Conservation (phyloP, 2,797 vertebrate species). For the Buphagus erythrorhynchus region DNA sequence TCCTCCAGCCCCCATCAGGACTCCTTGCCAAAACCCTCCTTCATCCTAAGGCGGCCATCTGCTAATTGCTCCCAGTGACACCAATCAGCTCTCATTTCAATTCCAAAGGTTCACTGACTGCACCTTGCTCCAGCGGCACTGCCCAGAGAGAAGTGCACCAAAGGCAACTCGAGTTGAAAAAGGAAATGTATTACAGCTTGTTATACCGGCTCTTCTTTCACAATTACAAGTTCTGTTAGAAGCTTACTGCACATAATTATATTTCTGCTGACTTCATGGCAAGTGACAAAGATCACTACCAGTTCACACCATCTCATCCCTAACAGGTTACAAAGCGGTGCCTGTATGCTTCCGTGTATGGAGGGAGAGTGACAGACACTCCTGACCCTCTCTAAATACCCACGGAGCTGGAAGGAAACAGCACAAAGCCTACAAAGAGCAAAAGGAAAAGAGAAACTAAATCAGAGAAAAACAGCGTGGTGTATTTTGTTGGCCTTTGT, state of each 20-base stretch:
- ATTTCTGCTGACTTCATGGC: not conserved
- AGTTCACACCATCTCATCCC: not conserved
- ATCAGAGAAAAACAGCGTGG: too few species aligned
- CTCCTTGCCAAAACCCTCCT: not conserved
- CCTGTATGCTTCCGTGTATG: too few species aligned
- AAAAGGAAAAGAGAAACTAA: too few species aligned
- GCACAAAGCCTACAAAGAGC: too few species aligned
- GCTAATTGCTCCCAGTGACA: not conserved
- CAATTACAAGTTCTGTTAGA: not conserved
- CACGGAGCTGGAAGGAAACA: not conserved
- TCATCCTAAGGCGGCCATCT: not conserved
- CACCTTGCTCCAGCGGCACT: rapidly evolving
- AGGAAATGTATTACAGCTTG: not conserved
- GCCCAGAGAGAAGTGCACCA: not conserved
- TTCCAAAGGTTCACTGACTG: not conserved
- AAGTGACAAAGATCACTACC: not conserved
- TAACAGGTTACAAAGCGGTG: not conserved
- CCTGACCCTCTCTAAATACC: not conserved
- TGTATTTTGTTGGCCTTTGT: too few species aligned
- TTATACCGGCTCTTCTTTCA: not conserved
- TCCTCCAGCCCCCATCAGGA: not conserved
- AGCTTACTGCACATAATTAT: not conserved
- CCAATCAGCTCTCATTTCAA: rapidly evolving
- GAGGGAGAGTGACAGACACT: not conserved
- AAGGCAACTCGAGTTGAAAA: not conserved